Base-by-base conservation (phyloP, 2,888 invertebrate species). In the Phyllotreta striolata region DNA sequence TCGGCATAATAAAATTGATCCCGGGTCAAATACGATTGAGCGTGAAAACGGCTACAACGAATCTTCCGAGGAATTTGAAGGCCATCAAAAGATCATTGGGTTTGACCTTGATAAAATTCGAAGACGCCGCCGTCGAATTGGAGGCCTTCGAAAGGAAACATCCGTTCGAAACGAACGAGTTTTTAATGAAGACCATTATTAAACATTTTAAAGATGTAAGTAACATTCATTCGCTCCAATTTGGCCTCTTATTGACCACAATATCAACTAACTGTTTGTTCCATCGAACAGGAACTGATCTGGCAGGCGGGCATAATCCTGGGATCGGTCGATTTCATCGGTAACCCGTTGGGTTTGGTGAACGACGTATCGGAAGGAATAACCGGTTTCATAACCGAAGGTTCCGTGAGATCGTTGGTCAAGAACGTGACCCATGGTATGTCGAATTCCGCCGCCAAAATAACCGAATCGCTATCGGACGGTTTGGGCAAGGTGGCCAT, bases 391-490 rank as follows among this genome's bases (percentile, higher is more conserved):
- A 87, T 98, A 69, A 90, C 91, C 69, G 98, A 98, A 80, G 96
- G 96, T 40, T 96, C 94, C 79, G 92, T 98, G 0, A 90, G 91
- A 55, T 95, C 95, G 52, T 85, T 98, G 63, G 89, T 99, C 38
- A 92, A 95, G 82, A 98, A 97, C 81, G 93, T 99, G 4, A 94
- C 98, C 0, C 98, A 99, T 79, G 99, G 98, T 6, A 86, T 98
- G 70, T 96, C 97, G 5, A 98, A 98, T 84, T 96, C 98, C 0
- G 93, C 98, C 0, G 98, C 98, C 7, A 99, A 99, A 84, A 91
- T 98, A 47, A 89, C 93, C 49, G 95, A 95, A 79, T 92, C 96
- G 0, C 82, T 98, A 70, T 96, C 96, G 0, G 96, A 97, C 81
- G 95, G 94, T 4, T 83, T 98, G 70, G 96, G 81, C 2, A 88